Base-by-base conservation (phyloP, 2,888 invertebrate genomes). In the Rapana venosa region DNA sequence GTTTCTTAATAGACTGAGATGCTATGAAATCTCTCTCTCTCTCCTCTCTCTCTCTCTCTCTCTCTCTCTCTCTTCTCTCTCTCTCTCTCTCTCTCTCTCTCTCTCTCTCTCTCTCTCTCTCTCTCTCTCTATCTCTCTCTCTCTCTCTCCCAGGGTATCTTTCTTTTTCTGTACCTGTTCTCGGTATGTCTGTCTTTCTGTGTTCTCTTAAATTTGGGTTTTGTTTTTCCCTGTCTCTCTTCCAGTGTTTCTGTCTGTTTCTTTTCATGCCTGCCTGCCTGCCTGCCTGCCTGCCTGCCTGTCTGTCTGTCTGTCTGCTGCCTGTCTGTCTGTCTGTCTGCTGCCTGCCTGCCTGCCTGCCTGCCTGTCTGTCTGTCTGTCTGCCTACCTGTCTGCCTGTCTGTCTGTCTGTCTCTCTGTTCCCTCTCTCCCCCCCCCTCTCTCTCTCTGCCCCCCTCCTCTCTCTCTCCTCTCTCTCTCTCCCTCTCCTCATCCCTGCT, bases 401-500 rank as follows among this genome's bases (percentile, higher is more conserved):
- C n/a, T 79, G 35, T 79, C 79, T 79, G 32, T 79, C 26, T 47
- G 56, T 88, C 61, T 84, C 30, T 47, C 36, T 74, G n/a, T 58
- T 32, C 61, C 70, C 61, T 81, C 87, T 58, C 88, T 87, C 86
- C 87, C 88, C 47, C 56, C 74, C 81, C 79, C 88, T 77, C 81
- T 88, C 88, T 88, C 58, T 85, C 56, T 85, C 56, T 85, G 56
- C 47, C 56, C n/a, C 56, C 56, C 30, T 56, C 30, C 1, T 8
- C 1, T 1, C 17, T 0, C 30, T 17, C 58, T 20, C 15, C 26
- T 0, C 17, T 20, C 17, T 30, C 20, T 17, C 26, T 47, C 77
- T 32, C 32, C 17, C 22, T 26, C 77, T 77, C 32, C 32, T 32
- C 20, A 30, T 30, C 77, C 20, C 77, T 77, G 13, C 32, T 30